Evolutionary conservation across 1,140 invertebrate species (phyloP), one percentile per base, ranked within the genome.

Genomic region (Brachystomella parvula): DNA sequence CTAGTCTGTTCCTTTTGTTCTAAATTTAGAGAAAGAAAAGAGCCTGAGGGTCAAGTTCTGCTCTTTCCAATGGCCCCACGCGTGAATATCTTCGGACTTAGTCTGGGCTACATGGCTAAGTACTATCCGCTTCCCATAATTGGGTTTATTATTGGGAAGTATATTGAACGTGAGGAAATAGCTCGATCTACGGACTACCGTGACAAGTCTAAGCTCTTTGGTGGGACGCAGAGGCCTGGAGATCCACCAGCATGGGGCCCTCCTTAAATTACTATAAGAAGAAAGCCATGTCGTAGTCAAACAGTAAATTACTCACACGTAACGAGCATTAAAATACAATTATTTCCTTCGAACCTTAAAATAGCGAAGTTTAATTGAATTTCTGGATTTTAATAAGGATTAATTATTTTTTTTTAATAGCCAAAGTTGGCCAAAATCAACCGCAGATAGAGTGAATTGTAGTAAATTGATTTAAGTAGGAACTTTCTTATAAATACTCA

Each of bases 161-260:
- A 77, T 67, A 65, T 90, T 24, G 87, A 90, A 74, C 75, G 77
- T 2, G 78, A 82, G 65, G 88, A 90, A 79, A 84, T 84, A 12
- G 76, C 84, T 44, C 82, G 87, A 47, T 84, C 89, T 82, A 82
- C 81, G 0, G 76, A 76, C 33, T 91, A 86, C 76, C 81, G 89
- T 66, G 89, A 91, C 74, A 90, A 88, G 76, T 89, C 87, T 74
- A 82, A 83, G 29, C 76, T 91, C 3, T 92, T 85, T 77, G 87
- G 86, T 19, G 81, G 84, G 65, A 77, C 76, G 57, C 77, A 84
- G 0, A 82, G 82, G 71, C 82, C 84, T 69, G 86, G 84, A 12
- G 83, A 87, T 72, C 74, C 77, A 68, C 88, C 88, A 64, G 84
- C 86, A 35, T 90, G 88, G 89, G 47, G 47, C 9, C 49, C 49